phyloP scores from a whole-genome alignment of 2,113 vertebrate species.

The Pelodiscus sinensis region DNA sequence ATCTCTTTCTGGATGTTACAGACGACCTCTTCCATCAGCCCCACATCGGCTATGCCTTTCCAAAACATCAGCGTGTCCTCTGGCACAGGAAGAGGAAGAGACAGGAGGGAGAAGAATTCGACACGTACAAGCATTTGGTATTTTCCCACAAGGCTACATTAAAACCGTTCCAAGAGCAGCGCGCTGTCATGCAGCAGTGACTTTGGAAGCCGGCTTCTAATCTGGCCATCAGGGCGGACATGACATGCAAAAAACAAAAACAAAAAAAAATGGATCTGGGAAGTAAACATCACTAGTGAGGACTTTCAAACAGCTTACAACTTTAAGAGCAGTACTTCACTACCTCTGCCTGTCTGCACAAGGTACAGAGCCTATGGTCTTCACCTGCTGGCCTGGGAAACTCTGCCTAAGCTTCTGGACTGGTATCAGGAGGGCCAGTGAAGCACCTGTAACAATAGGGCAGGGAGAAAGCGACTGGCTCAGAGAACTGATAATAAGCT shows the following conservation, averaged over 20 bases:
- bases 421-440: neutral
- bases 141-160: neutral
- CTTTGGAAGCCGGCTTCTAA: neutral
- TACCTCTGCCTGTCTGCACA: neutral
- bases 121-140: neutral
- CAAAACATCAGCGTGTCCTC: conserved; percentile 91
- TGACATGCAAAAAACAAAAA: neutral
- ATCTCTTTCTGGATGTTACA: conserved; percentile 92
- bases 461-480: neutral
- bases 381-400: neutral
- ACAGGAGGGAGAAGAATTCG: conserved; percentile 21
- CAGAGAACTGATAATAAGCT: neutral
- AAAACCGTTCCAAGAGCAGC: neutral
- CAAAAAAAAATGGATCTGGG: neutral
- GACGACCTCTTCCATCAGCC: conserved; percentile 92
- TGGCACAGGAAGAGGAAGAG: conserved; percentile 64
- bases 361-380: neutral
- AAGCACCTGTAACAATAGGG: neutral
- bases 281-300: neutral
- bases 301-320: neutral
- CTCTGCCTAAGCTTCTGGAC: neutral
- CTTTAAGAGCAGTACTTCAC: neutral
- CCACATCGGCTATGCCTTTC: conserved; percentile 91
- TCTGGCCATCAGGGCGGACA: neutral
- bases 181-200: neutral